These are phyloP conservation scores for Spongia lamella DNA, from an alignment of 37 sponge, comb jelly and placozoan genomes.

Conservation along the genomic window DNA sequence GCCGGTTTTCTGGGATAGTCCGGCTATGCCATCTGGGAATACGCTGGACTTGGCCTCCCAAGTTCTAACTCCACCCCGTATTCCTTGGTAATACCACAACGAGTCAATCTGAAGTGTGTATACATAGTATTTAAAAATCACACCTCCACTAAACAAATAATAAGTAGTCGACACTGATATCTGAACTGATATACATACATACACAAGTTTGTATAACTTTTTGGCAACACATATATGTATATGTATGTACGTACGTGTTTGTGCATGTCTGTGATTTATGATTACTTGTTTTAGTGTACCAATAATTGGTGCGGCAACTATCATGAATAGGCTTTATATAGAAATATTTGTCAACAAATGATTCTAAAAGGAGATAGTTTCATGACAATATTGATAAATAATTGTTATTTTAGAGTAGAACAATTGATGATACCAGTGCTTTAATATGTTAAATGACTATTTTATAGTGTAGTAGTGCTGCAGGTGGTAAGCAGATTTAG, in stretches of 20 bases:
- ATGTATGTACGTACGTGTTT: background rate
- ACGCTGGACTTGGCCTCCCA: conserved; percentile 54
- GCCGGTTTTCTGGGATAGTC: conserved; percentile 20
- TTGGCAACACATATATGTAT: background rate
- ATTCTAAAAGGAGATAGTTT: no score
- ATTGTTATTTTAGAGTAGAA: no score
- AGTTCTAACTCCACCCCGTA: conserved; percentile 42
- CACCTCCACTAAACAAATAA: background rate
- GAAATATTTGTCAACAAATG: no score
- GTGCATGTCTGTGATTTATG: background rate
- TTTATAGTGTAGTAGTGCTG: no score
- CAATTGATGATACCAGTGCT: no score
- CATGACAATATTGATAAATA: no score
- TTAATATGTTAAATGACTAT: no score
- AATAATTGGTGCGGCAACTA: background rate
- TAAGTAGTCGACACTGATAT: background rate
- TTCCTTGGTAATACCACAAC: conserved; percentile 63
- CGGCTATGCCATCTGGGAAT: conserved; percentile 45
- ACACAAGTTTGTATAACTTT: no score
- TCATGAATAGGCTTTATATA: no score
- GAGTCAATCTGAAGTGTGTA: conserved; percentile 47
- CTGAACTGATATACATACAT: no score
- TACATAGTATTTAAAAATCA: background rate
- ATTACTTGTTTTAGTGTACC: background rate
- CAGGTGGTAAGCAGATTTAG: no score